A percentile compares a stretch with the other conserved stretches of the same genome.
These are phyloP conservation scores for Zalophus californianus DNA, from an alignment of 2,797 vertebrate genomes.

Conservation along the genomic window DNA sequence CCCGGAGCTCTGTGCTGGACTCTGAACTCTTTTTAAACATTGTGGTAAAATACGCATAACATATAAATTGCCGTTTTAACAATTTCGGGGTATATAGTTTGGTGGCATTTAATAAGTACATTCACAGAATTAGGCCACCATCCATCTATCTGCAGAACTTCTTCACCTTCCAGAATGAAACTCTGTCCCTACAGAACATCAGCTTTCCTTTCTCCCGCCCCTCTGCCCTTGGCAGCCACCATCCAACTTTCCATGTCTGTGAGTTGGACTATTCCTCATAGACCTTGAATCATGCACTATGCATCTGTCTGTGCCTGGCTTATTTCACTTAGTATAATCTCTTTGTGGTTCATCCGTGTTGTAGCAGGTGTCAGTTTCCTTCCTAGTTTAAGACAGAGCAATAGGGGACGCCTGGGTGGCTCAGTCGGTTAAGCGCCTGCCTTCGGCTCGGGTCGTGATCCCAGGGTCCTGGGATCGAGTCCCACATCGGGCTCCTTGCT, in stretches of 20 bases:
- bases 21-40: not conserved
- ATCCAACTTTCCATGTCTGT: not conserved
- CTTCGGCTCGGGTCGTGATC: too few relatives aligned
- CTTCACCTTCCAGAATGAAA: not conserved
- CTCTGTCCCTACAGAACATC: not conserved
- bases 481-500: too few relatives aligned
- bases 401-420: not conserved
- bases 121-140: not conserved
- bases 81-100: fast-evolving
- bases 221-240: not conserved
- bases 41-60: not conserved
- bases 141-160: too few relatives aligned
- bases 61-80: not conserved
- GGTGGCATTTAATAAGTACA: not conserved
- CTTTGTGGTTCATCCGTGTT: not conserved
- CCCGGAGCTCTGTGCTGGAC: not conserved
- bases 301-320: not conserved
- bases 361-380: not conserved
- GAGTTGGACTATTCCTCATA: fast-evolving
- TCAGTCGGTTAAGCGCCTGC: too few relatives aligned
- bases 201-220: fast-evolving
- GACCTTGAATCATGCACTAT: fast-evolving
- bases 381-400: not conserved
- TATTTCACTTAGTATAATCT: not conserved
- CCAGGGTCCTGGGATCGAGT: too few relatives aligned